Percentiles rank a stretch among this genome's conserved stretches.
Conservation (phyloP, 1,140 invertebrate species). For the Leucophenga varia region DNA sequence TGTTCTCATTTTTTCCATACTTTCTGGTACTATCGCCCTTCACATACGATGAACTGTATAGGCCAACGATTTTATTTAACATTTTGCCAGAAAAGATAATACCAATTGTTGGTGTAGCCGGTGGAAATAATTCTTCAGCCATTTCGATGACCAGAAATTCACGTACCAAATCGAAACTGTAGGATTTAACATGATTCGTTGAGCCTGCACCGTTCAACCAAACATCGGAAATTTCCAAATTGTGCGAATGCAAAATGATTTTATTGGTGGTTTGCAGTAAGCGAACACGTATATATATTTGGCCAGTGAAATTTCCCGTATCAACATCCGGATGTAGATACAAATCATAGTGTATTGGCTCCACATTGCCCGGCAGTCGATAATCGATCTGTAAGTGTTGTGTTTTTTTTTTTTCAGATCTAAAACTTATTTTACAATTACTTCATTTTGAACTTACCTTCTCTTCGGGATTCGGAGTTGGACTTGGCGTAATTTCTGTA, state of each 20-base stretch:
- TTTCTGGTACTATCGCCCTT: constrained; percentile 44
- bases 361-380: constrained; percentile 66
- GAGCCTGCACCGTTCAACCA: constrained; percentile 4
- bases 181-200: constrained; percentile 11
- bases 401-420: neutral
- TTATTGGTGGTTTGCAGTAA: constrained; percentile 60
- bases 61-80: constrained; percentile 57
- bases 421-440: neutral
- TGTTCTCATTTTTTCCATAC: constrained; percentile 30
- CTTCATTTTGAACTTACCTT: constrained; percentile 16
- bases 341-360: constrained; percentile 76
- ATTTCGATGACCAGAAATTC: constrained; percentile 45
- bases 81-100: constrained; percentile 58
- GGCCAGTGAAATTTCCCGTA: constrained; percentile 69
- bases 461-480: constrained; percentile 24
- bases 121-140: constrained; percentile 13
- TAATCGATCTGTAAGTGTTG: constrained; percentile 45
- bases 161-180: constrained; percentile 22
- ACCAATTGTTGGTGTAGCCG: constrained; percentile 11
- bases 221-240: constrained; percentile 25
- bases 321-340: constrained; percentile 72
- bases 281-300: constrained; percentile 68
- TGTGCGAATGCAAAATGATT: constrained; percentile 72
- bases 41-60: constrained; percentile 58
- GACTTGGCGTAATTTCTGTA: constrained; percentile 4